Conservation (phyloP, 2,888 invertebrate species). For the Carcina quercana region DNA sequence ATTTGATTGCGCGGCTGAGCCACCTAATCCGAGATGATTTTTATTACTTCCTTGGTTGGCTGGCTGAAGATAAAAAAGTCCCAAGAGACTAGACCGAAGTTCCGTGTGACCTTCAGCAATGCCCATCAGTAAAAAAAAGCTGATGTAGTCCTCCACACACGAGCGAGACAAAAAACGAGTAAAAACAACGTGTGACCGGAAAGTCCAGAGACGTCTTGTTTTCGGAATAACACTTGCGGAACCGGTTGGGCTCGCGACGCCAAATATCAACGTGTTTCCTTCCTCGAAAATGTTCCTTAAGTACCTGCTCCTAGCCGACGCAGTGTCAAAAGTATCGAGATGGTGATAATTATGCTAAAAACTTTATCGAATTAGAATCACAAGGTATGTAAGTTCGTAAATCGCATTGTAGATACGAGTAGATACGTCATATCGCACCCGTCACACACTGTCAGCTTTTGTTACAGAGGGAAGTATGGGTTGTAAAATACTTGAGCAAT, state of each 20-base stretch:
- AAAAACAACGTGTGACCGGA: conserved; percentile 48
- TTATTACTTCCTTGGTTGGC: conserved; percentile 44
- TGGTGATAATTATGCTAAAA: too few species aligned
- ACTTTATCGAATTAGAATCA: too few species aligned
- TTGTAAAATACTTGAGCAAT: too few species aligned
- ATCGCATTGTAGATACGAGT: too few species aligned
- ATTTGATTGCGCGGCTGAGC: background rate
- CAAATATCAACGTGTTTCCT: conserved; percentile 71
- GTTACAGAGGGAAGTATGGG: too few species aligned
- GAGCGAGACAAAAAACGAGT: conserved; percentile 25
- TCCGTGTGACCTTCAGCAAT: conserved; percentile 55
- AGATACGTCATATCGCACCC: too few species aligned
- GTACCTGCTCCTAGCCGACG: conserved; percentile 1
- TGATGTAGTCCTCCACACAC: conserved; percentile 38
- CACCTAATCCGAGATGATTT: too few species aligned
- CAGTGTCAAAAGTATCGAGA: too few species aligned
- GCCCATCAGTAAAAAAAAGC: conserved; percentile 56
- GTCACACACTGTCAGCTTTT: too few species aligned
- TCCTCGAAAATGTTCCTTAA: conserved; percentile 41
- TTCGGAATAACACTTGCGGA: conserved; percentile 70
- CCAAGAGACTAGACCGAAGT: conserved; percentile 42
- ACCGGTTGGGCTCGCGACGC: conserved; percentile 55
- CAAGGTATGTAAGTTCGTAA: too few species aligned
- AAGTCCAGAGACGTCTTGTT: conserved; percentile 67
- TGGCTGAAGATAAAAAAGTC: conserved; percentile 38